Evolutionary conservation across 2,113 vertebrate genomes (phyloP).

Genomic region (Pangasianodon gigas): DNA sequence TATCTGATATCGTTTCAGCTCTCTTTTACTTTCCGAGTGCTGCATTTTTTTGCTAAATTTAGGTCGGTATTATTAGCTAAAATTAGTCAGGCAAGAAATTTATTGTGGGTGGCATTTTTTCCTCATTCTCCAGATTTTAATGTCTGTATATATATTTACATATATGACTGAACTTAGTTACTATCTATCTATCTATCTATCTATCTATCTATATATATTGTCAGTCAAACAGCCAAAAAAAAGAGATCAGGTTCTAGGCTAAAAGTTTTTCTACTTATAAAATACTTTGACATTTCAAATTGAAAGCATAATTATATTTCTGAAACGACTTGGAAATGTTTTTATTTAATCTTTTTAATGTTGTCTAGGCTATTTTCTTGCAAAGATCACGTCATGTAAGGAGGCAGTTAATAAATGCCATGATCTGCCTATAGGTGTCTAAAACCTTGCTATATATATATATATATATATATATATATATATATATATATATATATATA

Average conservation of each 20-base stretch:
- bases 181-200: too few relatives aligned
- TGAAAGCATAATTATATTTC: background rate
- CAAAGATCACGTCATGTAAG: background rate
- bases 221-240: too few relatives aligned
- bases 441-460: background rate
- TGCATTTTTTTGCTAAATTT: background rate
- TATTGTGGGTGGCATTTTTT: background rate
- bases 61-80: too few relatives aligned
- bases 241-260: too few relatives aligned
- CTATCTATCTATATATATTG: too few relatives aligned
- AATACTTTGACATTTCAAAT: background rate
- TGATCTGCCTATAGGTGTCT: background rate
- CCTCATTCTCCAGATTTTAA: constrained; percentile 38
- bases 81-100: background rate
- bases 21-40: background rate
- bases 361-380: background rate
- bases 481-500: too few relatives aligned
- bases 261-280: background rate
- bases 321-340: background rate
- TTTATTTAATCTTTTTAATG: background rate
- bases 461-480: too few relatives aligned
- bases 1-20: background rate
- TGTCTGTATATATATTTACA: background rate
- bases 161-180: too few relatives aligned
- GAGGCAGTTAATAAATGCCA: background rate